Percentiles rank a stretch among this genome's conserved stretches.
phyloP scores from a whole-genome alignment of 2,888 invertebrate genomes.

The Odiellus spinosus region DNA sequence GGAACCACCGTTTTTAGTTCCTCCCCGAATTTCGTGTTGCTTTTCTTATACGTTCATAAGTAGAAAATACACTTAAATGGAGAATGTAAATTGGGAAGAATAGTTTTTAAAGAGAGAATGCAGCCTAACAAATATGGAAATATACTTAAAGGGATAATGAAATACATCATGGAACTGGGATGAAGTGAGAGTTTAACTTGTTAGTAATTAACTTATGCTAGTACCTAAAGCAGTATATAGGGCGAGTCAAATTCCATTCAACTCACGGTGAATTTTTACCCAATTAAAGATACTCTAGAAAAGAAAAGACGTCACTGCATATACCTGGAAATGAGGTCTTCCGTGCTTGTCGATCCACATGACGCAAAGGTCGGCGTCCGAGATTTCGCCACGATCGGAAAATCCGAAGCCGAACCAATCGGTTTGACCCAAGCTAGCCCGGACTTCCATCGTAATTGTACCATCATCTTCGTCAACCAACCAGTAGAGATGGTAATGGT shows the following conservation, averaged over 20 bases:
- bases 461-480: constrained; percentile 32
- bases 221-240: too few relatives aligned
- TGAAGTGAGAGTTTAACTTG: too few relatives aligned
- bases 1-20: too few relatives aligned
- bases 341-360: constrained; percentile 56
- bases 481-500: constrained; percentile 32
- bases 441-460: constrained; percentile 30
- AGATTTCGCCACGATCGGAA: constrained; percentile 57
- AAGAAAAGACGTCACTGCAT: not conserved
- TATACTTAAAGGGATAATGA: too few relatives aligned
- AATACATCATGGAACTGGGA: too few relatives aligned
- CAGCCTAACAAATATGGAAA: too few relatives aligned
- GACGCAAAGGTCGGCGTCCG: constrained; percentile 63
- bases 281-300: not conserved
- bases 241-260: not conserved
- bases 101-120: too few relatives aligned
- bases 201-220: too few relatives aligned
- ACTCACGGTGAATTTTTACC: not conserved
- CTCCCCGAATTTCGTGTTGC: too few relatives aligned
- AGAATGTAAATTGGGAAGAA: too few relatives aligned
- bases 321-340: constrained; percentile 40
- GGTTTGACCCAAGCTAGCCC: constrained; percentile 24
- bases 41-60: too few relatives aligned
- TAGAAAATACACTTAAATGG: too few relatives aligned
- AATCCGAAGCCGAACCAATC: constrained; percentile 72